Percentiles rank a stretch among this genome's conserved stretches.
These are phyloP conservation scores for Xylota segnis DNA, from an alignment of 2,888 invertebrate genomes.

Conservation along the genomic window DNA sequence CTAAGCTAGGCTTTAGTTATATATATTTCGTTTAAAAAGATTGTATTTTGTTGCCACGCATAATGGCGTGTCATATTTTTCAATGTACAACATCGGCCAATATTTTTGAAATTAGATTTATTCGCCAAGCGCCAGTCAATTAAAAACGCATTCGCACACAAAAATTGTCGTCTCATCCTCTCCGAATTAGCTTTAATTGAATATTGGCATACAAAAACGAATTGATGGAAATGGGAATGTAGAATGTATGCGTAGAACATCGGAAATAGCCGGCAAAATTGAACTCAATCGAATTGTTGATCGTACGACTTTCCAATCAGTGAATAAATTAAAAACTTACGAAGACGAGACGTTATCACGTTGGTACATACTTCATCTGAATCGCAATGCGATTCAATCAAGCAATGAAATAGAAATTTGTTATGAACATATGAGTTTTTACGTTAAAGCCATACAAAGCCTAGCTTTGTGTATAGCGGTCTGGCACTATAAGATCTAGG, in stretches of 20 bases:
- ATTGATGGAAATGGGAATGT: not conserved
- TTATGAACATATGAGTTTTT: not conserved
- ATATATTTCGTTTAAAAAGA: too few relatives aligned
- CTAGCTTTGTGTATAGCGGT: too few relatives aligned
- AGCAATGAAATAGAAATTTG: not conserved
- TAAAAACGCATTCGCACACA: not conserved
- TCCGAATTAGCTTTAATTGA: constrained; percentile 6
- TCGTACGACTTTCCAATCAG: constrained; percentile 25
- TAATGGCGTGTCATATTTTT: too few relatives aligned
- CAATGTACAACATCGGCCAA: too few relatives aligned
- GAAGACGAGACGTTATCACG: not conserved
- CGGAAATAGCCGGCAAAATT: not conserved
- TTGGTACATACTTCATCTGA: not conserved
- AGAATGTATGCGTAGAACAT: not conserved
- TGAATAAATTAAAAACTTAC: not conserved
- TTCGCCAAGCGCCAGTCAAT: not conserved
- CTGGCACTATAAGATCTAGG: too few relatives aligned
- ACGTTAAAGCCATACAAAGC: not conserved
- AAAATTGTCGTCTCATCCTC: not conserved
- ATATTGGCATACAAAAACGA: not conserved
- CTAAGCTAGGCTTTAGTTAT: too few relatives aligned
- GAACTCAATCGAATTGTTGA: constrained; percentile 7
- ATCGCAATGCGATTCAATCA: not conserved
- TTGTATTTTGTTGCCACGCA: too few relatives aligned
- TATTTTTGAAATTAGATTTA: not conserved